Base-by-base conservation (phyloP, 1,140 invertebrate genomes). In the Periplaneta americana region DNA sequence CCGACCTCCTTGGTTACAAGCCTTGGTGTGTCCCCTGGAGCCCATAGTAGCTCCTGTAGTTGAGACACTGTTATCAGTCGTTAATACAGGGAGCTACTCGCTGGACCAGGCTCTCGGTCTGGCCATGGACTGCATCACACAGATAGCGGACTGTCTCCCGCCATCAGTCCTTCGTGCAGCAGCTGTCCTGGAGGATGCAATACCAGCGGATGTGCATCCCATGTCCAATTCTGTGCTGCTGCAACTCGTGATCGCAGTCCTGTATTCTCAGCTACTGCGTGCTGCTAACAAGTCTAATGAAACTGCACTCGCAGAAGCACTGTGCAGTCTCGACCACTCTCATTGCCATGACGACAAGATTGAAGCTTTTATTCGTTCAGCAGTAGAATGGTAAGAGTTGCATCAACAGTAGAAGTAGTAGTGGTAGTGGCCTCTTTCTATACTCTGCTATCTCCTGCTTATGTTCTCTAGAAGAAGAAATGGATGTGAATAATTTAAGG, bases 271-370 rank as follows among this genome's bases (percentile, higher is more conserved):
- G 39, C 84, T 89, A 33, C 82, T 86, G 5, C 82, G 85, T 78
- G 83, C 85, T 13, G 84, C 84, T 0, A 34, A 22, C 5, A 80
- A 81, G 37, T 22, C 79, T 79, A 17, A 37, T n/a, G 85, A 90
- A 5, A 88, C 91, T 22, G 92, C 93, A 0, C 87, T 95, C 1
- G 93, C 93, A 0, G 95, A 96, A 86, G 92, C 93, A 0, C 88
- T 96, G 17, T 96, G 94, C 84, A 93, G 92, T n/a, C 92, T 95
- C 36, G 94, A 95, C 84, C 93, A 94, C 83, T 92, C 94, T 75
- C 91, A 94, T 84, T 94, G 94, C 83, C 93, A 95, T 81, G 93
- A 92, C 0, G 89, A 91, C 78, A 91, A 94, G 84, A 92, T 95
- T 76, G 88, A 92, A 2, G 86, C 89, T 37, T 89, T 95, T 11